Percentiles rank a stretch among this genome's conserved stretches.
Conservation (phyloP, 2,797 vertebrate genomes). For the Limnodromus scolopaceus region DNA sequence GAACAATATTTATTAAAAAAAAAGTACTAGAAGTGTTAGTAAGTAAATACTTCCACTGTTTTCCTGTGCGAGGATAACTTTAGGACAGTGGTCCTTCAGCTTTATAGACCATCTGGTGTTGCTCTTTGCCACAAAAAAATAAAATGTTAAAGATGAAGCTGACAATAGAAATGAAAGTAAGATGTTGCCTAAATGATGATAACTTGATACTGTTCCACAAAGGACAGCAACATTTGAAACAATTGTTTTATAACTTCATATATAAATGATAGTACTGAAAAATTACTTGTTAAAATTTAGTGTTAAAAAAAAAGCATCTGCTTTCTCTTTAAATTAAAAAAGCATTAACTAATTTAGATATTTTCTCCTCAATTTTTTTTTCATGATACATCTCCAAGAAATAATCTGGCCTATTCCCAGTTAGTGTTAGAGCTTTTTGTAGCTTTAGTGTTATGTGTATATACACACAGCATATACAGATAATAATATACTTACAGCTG, state of each 20-base stretch:
- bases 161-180: not conserved
- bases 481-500: too few relatives aligned
- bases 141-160: not conserved
- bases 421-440: not conserved
- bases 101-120: not conserved
- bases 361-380: not conserved
- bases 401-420: not conserved
- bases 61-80: not conserved
- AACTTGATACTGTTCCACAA: not conserved
- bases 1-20: not conserved
- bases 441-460: not conserved
- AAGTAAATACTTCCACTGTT: not conserved
- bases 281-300: not conserved
- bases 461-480: fast-evolving
- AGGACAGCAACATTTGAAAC: not conserved
- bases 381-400: not conserved
- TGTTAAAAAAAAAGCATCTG: fast-evolving
- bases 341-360: not conserved
- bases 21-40: not conserved
- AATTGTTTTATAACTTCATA: fast-evolving
- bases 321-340: not conserved
- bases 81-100: not conserved
- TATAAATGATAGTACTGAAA: not conserved
- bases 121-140: not conserved
- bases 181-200: not conserved